Conservation (phyloP, 2,797 vertebrate genomes). For the Oceanodroma leucorhoa region DNA sequence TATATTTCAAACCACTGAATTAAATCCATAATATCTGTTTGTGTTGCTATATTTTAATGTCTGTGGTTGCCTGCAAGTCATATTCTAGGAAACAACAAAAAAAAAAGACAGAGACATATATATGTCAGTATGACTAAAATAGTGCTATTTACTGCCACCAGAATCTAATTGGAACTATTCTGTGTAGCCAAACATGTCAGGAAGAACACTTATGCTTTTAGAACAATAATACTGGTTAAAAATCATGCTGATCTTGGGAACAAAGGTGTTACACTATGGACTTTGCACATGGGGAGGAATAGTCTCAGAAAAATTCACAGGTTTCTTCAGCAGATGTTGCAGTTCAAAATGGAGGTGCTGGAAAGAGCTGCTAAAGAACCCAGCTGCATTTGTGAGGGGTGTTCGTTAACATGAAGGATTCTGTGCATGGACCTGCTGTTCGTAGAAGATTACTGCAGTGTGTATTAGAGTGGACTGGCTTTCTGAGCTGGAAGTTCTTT, state of each 20-base stretch:
- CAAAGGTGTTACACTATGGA: not conserved
- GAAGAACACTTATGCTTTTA: not conserved
- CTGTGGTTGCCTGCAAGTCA: conserved; percentile 58
- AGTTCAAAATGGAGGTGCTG: not conserved
- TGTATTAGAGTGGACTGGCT: not conserved
- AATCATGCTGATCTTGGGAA: not conserved
- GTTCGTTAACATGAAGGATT: not conserved
- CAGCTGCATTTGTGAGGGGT: not conserved
- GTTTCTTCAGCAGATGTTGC: not conserved
- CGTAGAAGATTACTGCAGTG: not conserved
- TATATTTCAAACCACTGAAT: conserved; percentile 70
- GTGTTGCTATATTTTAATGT: conserved; percentile 62
- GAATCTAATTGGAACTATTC: not conserved
- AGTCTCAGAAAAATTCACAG: not conserved
- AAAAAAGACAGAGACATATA: not conserved
- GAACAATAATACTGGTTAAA: not conserved
- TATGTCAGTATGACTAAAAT: conserved; percentile 45
- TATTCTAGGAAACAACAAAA: conserved; percentile 49
- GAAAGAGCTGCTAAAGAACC: not conserved
- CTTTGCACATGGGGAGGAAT: not conserved
- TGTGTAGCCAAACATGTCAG: not conserved
- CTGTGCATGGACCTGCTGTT: not conserved
- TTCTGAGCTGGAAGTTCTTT: not conserved
- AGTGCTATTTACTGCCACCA: not conserved
- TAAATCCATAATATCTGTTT: conserved; percentile 71